Conservation (phyloP, 1,140 invertebrate species). For the Drosophila sulfurigaster region DNA sequence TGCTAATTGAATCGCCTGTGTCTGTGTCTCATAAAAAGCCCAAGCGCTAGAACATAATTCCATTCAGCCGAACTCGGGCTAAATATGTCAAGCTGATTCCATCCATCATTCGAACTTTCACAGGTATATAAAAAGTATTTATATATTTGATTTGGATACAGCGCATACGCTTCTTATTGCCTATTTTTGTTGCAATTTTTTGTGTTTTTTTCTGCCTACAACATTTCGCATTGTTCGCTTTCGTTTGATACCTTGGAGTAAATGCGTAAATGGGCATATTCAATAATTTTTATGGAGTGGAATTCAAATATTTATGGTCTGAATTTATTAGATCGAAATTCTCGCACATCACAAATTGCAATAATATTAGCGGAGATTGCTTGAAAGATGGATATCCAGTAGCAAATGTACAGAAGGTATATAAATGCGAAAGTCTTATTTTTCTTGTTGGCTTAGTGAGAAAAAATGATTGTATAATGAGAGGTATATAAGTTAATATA, state of each 20-base stretch:
- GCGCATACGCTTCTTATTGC: conserved; percentile 9
- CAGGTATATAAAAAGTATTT: conserved; percentile 22
- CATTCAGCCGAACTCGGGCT: background rate
- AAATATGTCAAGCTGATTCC: conserved; percentile 12
- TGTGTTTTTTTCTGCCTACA: background rate
- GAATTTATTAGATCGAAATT: background rate
- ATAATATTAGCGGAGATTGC: background rate
- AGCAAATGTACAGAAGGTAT: background rate
- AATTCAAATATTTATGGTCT: conserved; percentile 3
- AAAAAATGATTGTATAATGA: no score
- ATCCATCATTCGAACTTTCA: conserved; percentile 20
- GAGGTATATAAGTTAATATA: no score
- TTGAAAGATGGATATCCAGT: background rate
- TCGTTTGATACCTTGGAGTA: background rate
- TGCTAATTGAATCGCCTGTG: conserved; percentile 60
- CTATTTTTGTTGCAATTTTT: conserved; percentile 1
- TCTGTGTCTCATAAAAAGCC: conserved; percentile 11
- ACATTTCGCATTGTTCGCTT: conserved; percentile 1
- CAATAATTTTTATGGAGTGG: background rate
- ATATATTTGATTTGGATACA: conserved; percentile 4
- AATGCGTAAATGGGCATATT: conserved; percentile 16
- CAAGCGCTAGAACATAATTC: conserved; percentile 22
- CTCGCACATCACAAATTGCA: conserved; percentile 1
- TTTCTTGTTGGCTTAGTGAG: no score
- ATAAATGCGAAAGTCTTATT: background rate